Conservation (phyloP, 2,888 invertebrate species). For the Sesamia inferens region DNA sequence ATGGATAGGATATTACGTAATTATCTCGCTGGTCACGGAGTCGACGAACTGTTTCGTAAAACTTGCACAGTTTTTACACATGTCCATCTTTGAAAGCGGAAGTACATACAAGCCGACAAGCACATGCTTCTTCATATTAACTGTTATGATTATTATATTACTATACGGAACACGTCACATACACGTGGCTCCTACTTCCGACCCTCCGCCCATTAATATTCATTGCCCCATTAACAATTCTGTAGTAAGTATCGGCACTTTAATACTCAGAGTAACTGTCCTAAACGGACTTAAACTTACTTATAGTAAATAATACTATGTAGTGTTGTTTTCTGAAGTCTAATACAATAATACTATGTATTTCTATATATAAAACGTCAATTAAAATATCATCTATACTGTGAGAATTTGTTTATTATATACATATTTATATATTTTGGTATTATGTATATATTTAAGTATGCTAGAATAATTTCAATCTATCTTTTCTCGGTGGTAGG, state of each 20-base stretch:
- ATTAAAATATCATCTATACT: too few relatives aligned
- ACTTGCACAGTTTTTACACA: not conserved
- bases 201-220: conserved; percentile 27
- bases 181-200: conserved; percentile 45
- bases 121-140: conserved; percentile 20
- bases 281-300: not conserved
- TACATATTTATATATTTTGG: too few relatives aligned
- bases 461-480: too few relatives aligned
- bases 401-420: too few relatives aligned
- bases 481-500: too few relatives aligned
- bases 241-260: not conserved
- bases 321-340: too few relatives aligned
- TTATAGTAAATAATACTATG: too few relatives aligned
- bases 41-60: not conserved
- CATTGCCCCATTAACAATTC: conserved; percentile 20
- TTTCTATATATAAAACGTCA: too few relatives aligned
- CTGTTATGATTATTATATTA: conserved; percentile 46
- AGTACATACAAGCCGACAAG: conserved; percentile 9
- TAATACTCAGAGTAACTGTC: not conserved
- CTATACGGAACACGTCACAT: conserved; percentile 33
- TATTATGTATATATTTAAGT: too few relatives aligned
- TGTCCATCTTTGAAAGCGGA: conserved; percentile 31
- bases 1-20: too few relatives aligned
- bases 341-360: too few relatives aligned
- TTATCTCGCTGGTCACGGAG: not conserved